Evolutionary conservation across 2,113 vertebrate genomes (phyloP), one percentile per base, ranked within the genome.

Genomic region (Telmatochromis brichardi): DNA sequence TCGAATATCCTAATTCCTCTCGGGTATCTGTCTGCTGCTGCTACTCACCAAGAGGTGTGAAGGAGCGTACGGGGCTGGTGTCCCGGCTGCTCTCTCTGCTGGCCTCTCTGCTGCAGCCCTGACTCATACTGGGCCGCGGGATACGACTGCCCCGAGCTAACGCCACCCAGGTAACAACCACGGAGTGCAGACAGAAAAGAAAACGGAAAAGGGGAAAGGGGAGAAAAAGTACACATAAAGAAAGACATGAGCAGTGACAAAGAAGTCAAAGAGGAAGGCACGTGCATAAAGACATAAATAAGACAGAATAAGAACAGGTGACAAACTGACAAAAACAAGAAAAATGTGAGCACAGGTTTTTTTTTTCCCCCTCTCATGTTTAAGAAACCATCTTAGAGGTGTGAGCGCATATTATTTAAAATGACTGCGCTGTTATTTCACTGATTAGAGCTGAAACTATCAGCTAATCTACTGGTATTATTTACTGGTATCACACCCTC

Each of bases 71-170:
- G 88, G 98, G 98, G 96, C 98, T 99, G 45, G 98, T 97, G 96
- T 99, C 98, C 96, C 98, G 97, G 97, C 98, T 99, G 95, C 98
- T 99, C 95, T 99, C 98, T 71, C 98, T 97, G 96, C 98, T 99
- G 95, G 98, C 98, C 94, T 99, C 98, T 93, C 98, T 97, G 96
- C 98, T 99, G 97, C 98, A 99, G 85, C 98, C 98, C 97, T 99
- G 98, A 97, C 98, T 99, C 97, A 99, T 97, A 96, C 98, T 99
- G 95, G 98, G 98, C 79, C 98, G 98, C 91, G 98, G 98, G 95
- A 99, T 99, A 92, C 98, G 98, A 95, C 98, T 99, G 96, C 98
- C 98, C 94, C 97, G 97, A 15, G 97, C 98, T 98, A 97, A 95
- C 86, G 94, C 89, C 93, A 92, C 96, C 96, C 94, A 13, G 93